These are phyloP conservation scores for Percopsis transmontana DNA, from an alignment of 2,113 vertebrate species.

Conservation along the genomic window DNA sequence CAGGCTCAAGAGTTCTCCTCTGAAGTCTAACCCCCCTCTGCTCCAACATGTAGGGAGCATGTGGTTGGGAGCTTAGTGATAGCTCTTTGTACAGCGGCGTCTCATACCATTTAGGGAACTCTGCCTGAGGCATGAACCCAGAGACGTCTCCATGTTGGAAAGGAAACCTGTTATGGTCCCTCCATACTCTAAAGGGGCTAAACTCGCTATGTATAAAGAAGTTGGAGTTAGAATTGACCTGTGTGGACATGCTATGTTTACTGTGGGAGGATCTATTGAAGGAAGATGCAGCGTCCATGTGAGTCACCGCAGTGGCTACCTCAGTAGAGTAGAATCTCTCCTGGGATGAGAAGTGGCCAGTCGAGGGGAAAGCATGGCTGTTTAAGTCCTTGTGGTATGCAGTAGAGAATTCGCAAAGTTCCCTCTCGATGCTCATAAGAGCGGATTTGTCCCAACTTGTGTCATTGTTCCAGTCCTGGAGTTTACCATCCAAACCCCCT, in stretches of 20 bases:
- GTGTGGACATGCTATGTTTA: slow-evolving; percentile 75
- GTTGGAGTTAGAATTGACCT: slow-evolving; percentile 76
- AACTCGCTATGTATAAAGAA: slow-evolving; percentile 95
- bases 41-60: slow-evolving; percentile 39
- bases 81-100: slow-evolving; percentile 73
- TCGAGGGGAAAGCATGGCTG: slow-evolving; percentile 50
- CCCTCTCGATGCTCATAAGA: slow-evolving; percentile 80
- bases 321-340: slow-evolving; percentile 63
- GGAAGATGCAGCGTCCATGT: slow-evolving; percentile 71
- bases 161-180: slow-evolving; percentile 82
- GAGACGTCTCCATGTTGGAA: slow-evolving; percentile 67
- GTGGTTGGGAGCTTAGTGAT: slow-evolving; percentile 52
- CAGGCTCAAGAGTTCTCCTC: slow-evolving; percentile 45
- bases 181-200: slow-evolving; percentile 94
- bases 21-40: slow-evolving; percentile 52
- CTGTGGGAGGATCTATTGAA: slow-evolving; percentile 70
- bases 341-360: slow-evolving; percentile 47
- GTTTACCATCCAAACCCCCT: slow-evolving; percentile 55
- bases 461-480: slow-evolving; percentile 68
- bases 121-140: slow-evolving; percentile 63
- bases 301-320: slow-evolving; percentile 46
- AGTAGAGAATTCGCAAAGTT: slow-evolving; percentile 81
- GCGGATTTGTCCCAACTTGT: slow-evolving; percentile 80
- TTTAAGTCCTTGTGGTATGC: slow-evolving; percentile 69
- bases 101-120: slow-evolving; percentile 73